These are phyloP conservation scores for Platyrinchus mystaceus DNA, from an alignment of 2,797 vertebrate genomes.

Conservation along the genomic window DNA sequence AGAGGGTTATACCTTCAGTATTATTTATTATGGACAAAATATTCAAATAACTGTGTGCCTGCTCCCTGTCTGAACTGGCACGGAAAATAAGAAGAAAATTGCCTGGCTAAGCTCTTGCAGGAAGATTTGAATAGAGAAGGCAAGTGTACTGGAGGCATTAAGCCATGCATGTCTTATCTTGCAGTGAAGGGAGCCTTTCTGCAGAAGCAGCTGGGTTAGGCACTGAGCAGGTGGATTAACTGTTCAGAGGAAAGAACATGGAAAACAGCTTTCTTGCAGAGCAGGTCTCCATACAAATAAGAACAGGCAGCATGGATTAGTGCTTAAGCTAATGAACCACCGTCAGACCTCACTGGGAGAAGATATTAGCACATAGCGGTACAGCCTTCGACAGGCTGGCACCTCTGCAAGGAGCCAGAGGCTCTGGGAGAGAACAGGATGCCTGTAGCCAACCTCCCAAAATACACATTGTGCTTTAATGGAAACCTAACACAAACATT, in stretches of 20 bases:
- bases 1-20: neutral
- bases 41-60: neutral
- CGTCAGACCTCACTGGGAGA: neutral
- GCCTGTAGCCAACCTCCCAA: constrained; percentile 9
- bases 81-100: neutral
- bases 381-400: constrained; percentile 1
- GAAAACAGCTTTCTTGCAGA: constrained; percentile 39
- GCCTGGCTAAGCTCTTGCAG: neutral
- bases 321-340: neutral
- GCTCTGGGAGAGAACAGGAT: neutral
- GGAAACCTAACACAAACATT: neutral
- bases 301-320: neutral
- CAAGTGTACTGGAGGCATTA: neutral
- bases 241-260: constrained; percentile 21
- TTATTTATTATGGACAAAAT: neutral
- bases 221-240: constrained; percentile 53
- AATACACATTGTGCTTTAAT: constrained; percentile 4
- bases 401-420: constrained; percentile 25
- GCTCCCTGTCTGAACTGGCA: constrained; percentile 24
- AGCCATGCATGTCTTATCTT: constrained; percentile 5
- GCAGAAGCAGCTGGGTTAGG: neutral
- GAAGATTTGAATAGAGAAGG: constrained; percentile 24
- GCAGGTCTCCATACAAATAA: constrained; percentile 9
- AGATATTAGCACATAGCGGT: constrained; percentile 15
- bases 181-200: neutral